phyloP scores from a whole-genome alignment of 2,888 invertebrate species.

The Morpho deidamia region DNA sequence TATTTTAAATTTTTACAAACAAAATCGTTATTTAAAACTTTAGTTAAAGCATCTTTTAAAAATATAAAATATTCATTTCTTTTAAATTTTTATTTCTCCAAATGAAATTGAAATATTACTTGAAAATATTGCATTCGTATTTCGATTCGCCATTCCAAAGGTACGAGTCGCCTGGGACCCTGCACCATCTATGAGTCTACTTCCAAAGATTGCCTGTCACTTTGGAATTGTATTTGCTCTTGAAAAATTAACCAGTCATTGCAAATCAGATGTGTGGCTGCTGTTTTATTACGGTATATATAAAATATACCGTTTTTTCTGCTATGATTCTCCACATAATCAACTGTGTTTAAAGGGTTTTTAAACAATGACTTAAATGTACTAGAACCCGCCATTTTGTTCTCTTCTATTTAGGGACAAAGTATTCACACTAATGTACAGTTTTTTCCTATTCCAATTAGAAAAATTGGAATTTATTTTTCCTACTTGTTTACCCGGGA shows the following conservation, averaged over 20 bases:
- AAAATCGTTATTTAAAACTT: background rate
- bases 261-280: slow-evolving; percentile 2
- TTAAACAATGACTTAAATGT: no score
- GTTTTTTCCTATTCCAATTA: no score
- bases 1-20: background rate
- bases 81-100: background rate
- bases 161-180: slow-evolving; percentile 32
- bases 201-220: slow-evolving; percentile 45
- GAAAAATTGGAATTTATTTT: no score
- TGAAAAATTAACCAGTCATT: slow-evolving; percentile 37
- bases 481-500: no score
- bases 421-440: no score
- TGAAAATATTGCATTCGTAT: background rate
- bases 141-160: background rate
- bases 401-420: no score
- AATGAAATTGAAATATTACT: background rate
- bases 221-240: slow-evolving; percentile 38
- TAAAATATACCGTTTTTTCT: background rate
- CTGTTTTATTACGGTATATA: background rate
- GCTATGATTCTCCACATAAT: background rate
- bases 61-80: background rate
- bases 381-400: no score
- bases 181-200: slow-evolving; percentile 33
- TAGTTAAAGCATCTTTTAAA: background rate
- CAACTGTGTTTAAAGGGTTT: no score